phyloP scores from a whole-genome alignment of 2,888 invertebrate genomes.

The Selenia dentaria region DNA sequence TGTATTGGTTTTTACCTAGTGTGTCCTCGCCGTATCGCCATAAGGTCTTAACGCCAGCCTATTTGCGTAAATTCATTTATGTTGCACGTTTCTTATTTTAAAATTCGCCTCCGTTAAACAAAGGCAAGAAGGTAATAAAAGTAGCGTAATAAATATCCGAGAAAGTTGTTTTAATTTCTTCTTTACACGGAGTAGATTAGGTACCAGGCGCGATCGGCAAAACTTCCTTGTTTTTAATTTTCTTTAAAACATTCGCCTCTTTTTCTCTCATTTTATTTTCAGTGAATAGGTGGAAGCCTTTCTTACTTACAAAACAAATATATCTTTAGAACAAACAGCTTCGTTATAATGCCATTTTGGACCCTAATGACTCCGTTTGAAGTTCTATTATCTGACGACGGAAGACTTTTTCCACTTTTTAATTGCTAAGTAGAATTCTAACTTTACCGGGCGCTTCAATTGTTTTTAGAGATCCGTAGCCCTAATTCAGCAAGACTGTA shows the following conservation, averaged over 20 bases:
- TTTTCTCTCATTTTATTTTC: slow-evolving; percentile 78
- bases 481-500: slow-evolving; percentile 31
- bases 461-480: slow-evolving; percentile 50
- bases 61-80: slow-evolving; percentile 42
- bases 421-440: slow-evolving; percentile 68
- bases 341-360: slow-evolving; percentile 48
- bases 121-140: slow-evolving; percentile 68
- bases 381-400: slow-evolving; percentile 57
- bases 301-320: slow-evolving; percentile 74
- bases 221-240: slow-evolving; percentile 84
- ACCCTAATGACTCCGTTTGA: slow-evolving; percentile 53
- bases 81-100: slow-evolving; percentile 51
- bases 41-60: slow-evolving; percentile 16
- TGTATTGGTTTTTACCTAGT: too few relatives aligned
- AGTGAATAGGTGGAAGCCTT: slow-evolving; percentile 76
- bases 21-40: not conserved
- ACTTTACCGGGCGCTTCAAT: slow-evolving; percentile 53
- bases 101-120: slow-evolving; percentile 64
- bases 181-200: slow-evolving; percentile 79
- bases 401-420: slow-evolving; percentile 61
- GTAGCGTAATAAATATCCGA: slow-evolving; percentile 82
- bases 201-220: slow-evolving; percentile 75
- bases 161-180: slow-evolving; percentile 84
- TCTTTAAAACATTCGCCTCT: slow-evolving; percentile 79
- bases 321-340: slow-evolving; percentile 62